Evolutionary conservation across 1,140 invertebrate species (phyloP).

Genomic region (Lucilia cuprina): DNA sequence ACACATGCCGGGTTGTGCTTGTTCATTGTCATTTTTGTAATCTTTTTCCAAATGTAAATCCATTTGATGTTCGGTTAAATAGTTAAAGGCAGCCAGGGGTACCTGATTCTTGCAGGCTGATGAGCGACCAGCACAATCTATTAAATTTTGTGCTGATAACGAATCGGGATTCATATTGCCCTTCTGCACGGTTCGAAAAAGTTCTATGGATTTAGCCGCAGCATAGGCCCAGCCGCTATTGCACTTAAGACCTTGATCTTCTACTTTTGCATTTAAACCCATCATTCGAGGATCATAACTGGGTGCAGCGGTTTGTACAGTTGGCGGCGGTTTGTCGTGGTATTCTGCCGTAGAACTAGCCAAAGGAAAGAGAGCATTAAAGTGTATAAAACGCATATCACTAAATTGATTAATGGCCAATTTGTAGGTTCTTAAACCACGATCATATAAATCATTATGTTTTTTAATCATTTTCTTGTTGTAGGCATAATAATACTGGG

Average conservation of each 20-base stretch:
- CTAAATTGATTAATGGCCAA: constrained; percentile 53
- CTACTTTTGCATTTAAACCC: constrained; percentile 69
- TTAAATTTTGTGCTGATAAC: constrained; percentile 66
- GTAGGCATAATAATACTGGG: constrained; percentile 50
- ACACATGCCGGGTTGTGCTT: constrained; percentile 68
- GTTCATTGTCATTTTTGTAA: constrained; percentile 63
- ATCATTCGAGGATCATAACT: constrained; percentile 43
- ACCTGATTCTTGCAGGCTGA: constrained; percentile 64
- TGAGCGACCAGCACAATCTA: constrained; percentile 62
- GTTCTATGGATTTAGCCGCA: constrained; percentile 71
- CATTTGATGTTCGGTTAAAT: constrained; percentile 63
- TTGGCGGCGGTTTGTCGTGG: constrained; percentile 35
- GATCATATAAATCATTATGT: constrained; percentile 46
- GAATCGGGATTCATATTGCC: constrained; percentile 69
- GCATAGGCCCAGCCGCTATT: constrained; percentile 68
- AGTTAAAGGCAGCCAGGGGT: constrained; percentile 70
- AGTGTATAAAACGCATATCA: constrained; percentile 52
- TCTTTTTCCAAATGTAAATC: constrained; percentile 66
- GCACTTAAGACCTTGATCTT: constrained; percentile 70
- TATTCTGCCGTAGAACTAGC: constrained; percentile 39
- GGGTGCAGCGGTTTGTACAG: neutral
- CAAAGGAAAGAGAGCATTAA: constrained; percentile 60
- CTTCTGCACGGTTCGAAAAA: constrained; percentile 43
- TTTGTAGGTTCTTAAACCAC: constrained; percentile 44
- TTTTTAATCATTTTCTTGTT: constrained; percentile 47